Percentiles rank a stretch among this genome's conserved stretches.
These are phyloP conservation scores for Prosapia bicincta DNA, from an alignment of 2,888 invertebrate genomes.

Conservation along the genomic window DNA sequence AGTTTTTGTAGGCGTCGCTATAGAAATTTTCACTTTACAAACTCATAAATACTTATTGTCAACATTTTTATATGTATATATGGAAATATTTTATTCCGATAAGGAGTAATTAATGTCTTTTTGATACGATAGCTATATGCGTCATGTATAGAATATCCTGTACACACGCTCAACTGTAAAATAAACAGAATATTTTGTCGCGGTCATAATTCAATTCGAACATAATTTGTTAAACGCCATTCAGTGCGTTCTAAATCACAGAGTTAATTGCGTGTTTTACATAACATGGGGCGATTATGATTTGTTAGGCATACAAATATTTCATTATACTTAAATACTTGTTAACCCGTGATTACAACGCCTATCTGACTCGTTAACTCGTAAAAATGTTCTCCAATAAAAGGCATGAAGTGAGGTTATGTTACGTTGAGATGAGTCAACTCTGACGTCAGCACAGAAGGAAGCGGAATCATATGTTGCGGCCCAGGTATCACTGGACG, in stretches of 20 bases:
- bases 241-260: not conserved
- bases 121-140: no score
- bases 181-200: not conserved
- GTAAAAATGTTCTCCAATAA: not conserved
- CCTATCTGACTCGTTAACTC: not conserved
- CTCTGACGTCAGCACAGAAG: conserved; percentile 23
- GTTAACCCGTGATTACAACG: not conserved
- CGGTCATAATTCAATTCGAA: not conserved
- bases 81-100: no score
- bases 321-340: not conserved
- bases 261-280: not conserved
- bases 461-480: conserved; percentile 16
- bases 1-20: no score
- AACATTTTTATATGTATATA: no score
- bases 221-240: not conserved
- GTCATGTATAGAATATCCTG: no score
- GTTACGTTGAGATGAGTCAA: conserved; percentile 27
- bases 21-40: no score
- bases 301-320: not conserved
- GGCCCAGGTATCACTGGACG: not conserved
- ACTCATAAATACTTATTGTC: no score
- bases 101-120: no score
- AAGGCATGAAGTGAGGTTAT: conserved; percentile 12
- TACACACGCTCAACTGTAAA: no score
- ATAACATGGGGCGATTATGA: not conserved